Evolutionary conservation across 2,797 vertebrate species (phyloP).

Genomic region (Pseudomugil gertrudae): DNA sequence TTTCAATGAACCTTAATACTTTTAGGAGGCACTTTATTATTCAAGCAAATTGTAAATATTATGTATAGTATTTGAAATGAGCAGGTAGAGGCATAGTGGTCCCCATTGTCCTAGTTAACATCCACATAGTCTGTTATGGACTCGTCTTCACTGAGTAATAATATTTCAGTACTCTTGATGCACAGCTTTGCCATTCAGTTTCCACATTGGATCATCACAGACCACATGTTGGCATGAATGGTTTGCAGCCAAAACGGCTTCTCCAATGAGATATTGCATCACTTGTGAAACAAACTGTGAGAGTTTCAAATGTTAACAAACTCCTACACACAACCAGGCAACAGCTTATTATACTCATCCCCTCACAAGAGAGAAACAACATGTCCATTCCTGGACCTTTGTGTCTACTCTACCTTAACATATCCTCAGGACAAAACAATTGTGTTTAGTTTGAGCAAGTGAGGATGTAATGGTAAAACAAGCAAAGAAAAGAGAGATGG

Average conservation of each 20-base stretch:
- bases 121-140: constrained; percentile 47
- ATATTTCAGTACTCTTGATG: constrained; percentile 43
- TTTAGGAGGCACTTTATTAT: constrained; percentile 68
- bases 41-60: constrained; percentile 61
- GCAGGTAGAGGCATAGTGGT: constrained; percentile 34
- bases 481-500: constrained; percentile 27
- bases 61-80: constrained; percentile 42
- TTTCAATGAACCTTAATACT: constrained; percentile 65
- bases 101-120: constrained; percentile 42
- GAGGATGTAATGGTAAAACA: constrained; percentile 17
- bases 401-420: constrained; percentile 29
- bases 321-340: constrained; percentile 65
- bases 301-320: constrained; percentile 70
- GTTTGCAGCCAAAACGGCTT: constrained; percentile 55
- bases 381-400: constrained; percentile 30
- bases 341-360: constrained; percentile 40
- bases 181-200: constrained; percentile 40
- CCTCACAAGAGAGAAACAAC: constrained; percentile 27
- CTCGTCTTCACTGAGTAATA: constrained; percentile 19
- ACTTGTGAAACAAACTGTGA: constrained; percentile 78
- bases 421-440: constrained; percentile 27
- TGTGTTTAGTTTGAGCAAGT: constrained; percentile 32
- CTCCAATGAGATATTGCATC: constrained; percentile 63
- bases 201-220: constrained; percentile 53
- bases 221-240: constrained; percentile 49